phyloP scores from a whole-genome alignment of 2,797 vertebrate species.

The Nothura maculosa region DNA sequence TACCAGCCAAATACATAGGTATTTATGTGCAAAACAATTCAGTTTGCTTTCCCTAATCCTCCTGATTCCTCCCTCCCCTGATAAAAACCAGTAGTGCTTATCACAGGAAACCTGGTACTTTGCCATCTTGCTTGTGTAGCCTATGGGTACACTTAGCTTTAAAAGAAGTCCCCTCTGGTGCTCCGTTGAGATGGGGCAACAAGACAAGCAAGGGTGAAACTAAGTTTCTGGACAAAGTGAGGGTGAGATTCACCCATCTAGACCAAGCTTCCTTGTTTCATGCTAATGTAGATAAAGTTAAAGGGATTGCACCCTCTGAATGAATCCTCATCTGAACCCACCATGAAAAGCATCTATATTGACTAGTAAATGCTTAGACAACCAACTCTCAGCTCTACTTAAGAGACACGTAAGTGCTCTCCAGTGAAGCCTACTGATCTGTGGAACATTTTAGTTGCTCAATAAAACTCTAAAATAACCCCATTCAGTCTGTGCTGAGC shows the following conservation, averaged over 20 bases:
- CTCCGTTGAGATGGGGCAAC: neutral
- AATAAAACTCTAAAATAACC: neutral
- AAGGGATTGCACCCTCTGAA: neutral
- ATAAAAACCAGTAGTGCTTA: constrained; percentile 4
- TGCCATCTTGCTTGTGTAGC: neutral
- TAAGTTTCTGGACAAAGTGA: neutral
- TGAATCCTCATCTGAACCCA: fast-evolving
- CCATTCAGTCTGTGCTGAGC: neutral
- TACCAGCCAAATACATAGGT: constrained; percentile 23
- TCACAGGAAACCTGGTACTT: constrained; percentile 11
- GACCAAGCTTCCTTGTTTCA: neutral
- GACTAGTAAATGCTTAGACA: neutral
- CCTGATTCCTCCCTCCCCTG: constrained; percentile 4
- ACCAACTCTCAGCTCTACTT: neutral
- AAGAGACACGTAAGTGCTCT: neutral
- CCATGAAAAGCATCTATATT: neutral
- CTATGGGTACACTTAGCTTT: neutral
- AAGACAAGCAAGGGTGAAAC: neutral
- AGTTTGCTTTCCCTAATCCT: constrained; percentile 48
- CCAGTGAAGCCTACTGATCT: neutral
- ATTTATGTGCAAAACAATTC: constrained; percentile 56
- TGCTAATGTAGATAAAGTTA: neutral
- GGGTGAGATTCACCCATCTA: neutral
- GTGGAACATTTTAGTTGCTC: neutral
- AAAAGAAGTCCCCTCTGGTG: neutral